Evolutionary conservation across 2,113 vertebrate genomes (phyloP).

Genomic region (Copsychus sechellarum): DNA sequence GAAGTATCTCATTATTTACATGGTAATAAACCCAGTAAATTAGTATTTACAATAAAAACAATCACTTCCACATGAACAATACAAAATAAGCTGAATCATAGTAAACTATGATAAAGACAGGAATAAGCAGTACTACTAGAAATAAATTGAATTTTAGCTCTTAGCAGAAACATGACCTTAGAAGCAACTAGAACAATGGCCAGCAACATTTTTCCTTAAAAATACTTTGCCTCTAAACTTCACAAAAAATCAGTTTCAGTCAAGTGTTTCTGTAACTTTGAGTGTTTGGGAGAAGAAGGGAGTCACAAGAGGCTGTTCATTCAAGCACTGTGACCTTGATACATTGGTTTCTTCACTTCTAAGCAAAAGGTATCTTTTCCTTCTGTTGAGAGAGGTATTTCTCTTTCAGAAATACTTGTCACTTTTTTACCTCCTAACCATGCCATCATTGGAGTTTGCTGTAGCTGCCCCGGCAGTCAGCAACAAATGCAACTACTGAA

Average conservation of each 20-base stretch:
- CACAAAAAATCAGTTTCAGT: neutral
- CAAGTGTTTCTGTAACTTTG: neutral
- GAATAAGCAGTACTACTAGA: neutral
- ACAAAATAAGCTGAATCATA: neutral
- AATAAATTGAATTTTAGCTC: neutral
- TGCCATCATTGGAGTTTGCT: neutral
- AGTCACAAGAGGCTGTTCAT: neutral
- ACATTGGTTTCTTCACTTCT: neutral
- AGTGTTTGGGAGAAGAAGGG: neutral
- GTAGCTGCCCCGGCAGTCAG: accelerated
- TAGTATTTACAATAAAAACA: neutral
- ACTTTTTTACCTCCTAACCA: neutral
- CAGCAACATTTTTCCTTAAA: neutral
- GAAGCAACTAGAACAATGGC: neutral
- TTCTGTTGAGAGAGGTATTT: neutral
- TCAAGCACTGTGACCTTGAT: neutral
- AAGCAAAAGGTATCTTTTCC: neutral
- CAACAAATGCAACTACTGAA: neutral
- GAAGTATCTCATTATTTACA: neutral
- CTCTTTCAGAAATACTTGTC: neutral
- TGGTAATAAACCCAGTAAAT: neutral
- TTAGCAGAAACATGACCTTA: neutral
- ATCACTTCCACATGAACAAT: neutral
- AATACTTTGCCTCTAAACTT: neutral
- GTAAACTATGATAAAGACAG: neutral